Percentiles rank a stretch among this genome's conserved stretches.
Evolutionary conservation across 2,888 invertebrate genomes (phyloP).

Genomic region (Ennomos quercinarius): DNA sequence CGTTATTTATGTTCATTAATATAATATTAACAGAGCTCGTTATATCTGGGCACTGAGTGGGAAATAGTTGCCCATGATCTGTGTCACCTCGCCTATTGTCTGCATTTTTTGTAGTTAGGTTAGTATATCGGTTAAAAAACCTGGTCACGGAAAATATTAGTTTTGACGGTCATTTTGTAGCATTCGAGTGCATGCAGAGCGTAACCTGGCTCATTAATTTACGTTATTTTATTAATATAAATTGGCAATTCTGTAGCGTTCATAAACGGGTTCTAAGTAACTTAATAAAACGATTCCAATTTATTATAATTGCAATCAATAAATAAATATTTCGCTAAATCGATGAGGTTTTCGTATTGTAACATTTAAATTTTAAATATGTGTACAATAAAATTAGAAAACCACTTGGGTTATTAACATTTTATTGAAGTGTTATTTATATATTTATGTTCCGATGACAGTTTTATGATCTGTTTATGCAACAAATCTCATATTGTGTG

Average conservation of each 20-base stretch:
- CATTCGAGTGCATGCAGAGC: slow-evolving; percentile 62
- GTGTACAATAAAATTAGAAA: slow-evolving; percentile 37
- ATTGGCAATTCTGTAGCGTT: no score
- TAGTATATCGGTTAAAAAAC: slow-evolving; percentile 40
- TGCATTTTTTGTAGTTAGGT: slow-evolving; percentile 42
- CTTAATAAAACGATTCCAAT: slow-evolving; percentile 26
- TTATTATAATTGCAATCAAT: slow-evolving; percentile 29
- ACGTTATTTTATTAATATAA: no score
- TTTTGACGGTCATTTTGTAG: slow-evolving; percentile 60
- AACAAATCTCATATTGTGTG: slow-evolving; percentile 55
- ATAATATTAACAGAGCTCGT: slow-evolving; percentile 73
- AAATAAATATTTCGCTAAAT: slow-evolving; percentile 34
- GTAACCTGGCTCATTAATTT: slow-evolving; percentile 42
- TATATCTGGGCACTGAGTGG: slow-evolving; percentile 67
- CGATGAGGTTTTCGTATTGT: slow-evolving; percentile 16
- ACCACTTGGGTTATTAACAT: slow-evolving; percentile 34
- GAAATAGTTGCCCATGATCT: slow-evolving; percentile 57
- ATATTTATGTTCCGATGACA: slow-evolving; percentile 48
- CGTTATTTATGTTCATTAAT: slow-evolving; percentile 80
- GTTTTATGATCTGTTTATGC: slow-evolving; percentile 60
- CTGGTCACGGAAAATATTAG: slow-evolving; percentile 48
- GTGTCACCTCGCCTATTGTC: slow-evolving; percentile 56
- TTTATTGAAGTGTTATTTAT: slow-evolving; percentile 41
- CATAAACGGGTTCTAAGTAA: slow-evolving; percentile 11
- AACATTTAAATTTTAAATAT: slow-evolving; percentile 25